Evolutionary conservation across 2,797 vertebrate genomes (phyloP).

Genomic region (Decapterus maruadsi): DNA sequence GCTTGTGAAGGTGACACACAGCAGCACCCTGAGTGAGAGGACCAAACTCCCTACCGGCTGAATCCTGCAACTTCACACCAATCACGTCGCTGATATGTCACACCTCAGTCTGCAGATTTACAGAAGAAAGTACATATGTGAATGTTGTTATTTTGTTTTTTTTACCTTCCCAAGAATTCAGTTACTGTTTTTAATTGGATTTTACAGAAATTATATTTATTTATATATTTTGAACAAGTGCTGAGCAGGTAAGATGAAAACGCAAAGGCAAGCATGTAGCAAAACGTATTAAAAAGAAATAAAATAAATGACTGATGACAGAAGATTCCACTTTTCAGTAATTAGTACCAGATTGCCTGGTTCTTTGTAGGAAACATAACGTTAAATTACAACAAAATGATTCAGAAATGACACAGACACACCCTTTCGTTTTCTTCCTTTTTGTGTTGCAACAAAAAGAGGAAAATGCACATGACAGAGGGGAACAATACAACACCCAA

Average conservation of each 20-base stretch:
- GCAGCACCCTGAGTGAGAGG: background rate
- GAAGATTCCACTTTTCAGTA: background rate
- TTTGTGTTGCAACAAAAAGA: too few relatives aligned
- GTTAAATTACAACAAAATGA: background rate
- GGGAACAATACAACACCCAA: background rate
- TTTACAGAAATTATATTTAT: too few relatives aligned
- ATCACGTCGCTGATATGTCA: conserved; percentile 26
- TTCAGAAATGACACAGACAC: background rate
- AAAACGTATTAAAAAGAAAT: background rate
- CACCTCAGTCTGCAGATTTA: background rate
- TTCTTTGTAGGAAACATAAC: background rate
- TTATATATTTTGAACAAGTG: background rate
- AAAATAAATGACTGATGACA: background rate
- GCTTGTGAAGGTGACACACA: conserved; percentile 39
- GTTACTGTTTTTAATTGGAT: too few relatives aligned
- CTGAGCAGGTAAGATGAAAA: background rate
- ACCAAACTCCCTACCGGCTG: conserved; percentile 9
- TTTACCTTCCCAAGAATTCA: too few relatives aligned
- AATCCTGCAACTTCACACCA: conserved; percentile 39
- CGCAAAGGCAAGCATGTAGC: background rate
- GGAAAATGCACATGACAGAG: background rate
- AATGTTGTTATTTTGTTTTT: too few relatives aligned
- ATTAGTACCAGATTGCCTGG: background rate
- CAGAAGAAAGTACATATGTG: too few relatives aligned
- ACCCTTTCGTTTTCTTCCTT: background rate